Evolutionary conservation across 2,888 invertebrate genomes (phyloP).

Genomic region (Acheta domesticus): DNA sequence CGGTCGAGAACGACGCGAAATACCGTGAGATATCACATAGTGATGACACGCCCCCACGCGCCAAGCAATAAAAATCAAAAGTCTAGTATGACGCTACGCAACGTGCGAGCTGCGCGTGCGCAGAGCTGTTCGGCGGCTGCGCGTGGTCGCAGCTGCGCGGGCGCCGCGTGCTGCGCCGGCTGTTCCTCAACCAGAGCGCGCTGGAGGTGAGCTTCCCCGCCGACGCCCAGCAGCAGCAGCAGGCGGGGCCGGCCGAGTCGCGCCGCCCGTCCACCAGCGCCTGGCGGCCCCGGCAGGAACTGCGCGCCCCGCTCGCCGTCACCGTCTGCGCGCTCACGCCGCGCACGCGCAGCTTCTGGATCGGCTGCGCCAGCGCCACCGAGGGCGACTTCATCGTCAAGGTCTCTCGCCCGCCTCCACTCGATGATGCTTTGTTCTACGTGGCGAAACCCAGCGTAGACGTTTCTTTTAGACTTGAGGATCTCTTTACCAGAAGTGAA

Average conservation of each 20-base stretch:
- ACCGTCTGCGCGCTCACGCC: neutral
- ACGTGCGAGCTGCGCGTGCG: neutral
- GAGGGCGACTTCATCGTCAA: neutral
- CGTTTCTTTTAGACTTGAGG: no score
- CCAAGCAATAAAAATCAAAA: no score
- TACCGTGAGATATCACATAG: no score
- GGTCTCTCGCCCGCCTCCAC: neutral
- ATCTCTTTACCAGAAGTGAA: no score
- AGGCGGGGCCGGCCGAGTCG: neutral
- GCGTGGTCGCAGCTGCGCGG: slow-evolving; percentile 41
- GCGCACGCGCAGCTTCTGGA: neutral
- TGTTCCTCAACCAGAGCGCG: slow-evolving; percentile 40
- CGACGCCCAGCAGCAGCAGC: neutral
- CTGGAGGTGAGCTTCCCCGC: neutral
- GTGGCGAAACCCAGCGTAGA: no score
- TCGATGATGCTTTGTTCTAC: no score
- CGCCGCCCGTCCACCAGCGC: neutral
- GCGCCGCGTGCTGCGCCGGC: slow-evolving; percentile 42
- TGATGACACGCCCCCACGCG: no score
- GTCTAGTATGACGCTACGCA: no score
- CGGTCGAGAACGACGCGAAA: no score
- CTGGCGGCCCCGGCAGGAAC: no score
- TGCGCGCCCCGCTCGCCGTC: neutral
- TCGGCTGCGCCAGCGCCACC: neutral
- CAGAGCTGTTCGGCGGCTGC: slow-evolving; percentile 24